Base-by-base conservation (phyloP, 1,140 invertebrate genomes). In the Oscheius sp. region DNA sequence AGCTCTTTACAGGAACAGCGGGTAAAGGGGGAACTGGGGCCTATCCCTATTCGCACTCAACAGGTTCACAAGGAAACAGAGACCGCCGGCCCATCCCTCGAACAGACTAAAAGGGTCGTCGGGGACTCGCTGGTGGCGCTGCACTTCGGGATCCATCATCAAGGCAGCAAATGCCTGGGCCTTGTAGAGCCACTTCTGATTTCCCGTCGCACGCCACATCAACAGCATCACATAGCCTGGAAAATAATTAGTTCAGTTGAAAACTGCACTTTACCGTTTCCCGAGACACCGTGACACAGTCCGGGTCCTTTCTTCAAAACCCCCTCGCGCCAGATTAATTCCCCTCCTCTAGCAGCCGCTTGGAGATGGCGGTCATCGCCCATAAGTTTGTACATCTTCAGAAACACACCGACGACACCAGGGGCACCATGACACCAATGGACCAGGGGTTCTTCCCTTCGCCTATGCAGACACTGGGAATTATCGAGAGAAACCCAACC, bases 371-470 rank as follows among this genome's bases (percentile, higher is more conserved):
- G 88, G 20, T 88, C 82, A 63, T 93, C 89, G 38, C 87, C 82
- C 86, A 90, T 93, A 55, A 91, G 69, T 87, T 92, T 86, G 83
- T 91, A 89, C 42, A 93, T 92, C 79, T 89, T 84, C 68, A 88
- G 84, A 78, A 92, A 91, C 66, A 93, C 86, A 80, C 91, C 89
- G 18, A 93, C 87, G 86, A 92, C 91, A 20, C 93, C 93, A 52
- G 94, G 91, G 26, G 93, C 92, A 18, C 94, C 94, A 85, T 96
- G 93, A 87, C 94, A 96, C 94, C 94, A 97, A 77, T 96, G 94
- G 1, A 96, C 90, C 46, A 95, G 87, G 85, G 89, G 89, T 82
- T 95, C 7, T 79, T 20, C 36, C 74, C 46, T 74, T 45, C 13
- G 20, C 49, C 34, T 73, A 52, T 67, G 26, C 29, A 28, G 35